Conservation (phyloP, 1,140 invertebrate genomes). For the Drosophila lacertosa region DNA sequence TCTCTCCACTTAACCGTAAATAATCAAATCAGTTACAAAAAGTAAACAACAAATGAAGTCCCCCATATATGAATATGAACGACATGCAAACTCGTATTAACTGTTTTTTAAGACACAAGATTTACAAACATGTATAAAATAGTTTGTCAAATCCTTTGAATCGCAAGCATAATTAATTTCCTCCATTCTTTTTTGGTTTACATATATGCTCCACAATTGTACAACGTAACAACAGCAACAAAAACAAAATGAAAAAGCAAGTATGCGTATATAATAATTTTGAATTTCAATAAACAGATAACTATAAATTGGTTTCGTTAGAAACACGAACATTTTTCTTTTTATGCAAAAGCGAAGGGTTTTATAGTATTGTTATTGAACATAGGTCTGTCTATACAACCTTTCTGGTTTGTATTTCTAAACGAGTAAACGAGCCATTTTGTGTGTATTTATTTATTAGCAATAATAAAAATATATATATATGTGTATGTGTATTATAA, state of each 20-base stretch:
- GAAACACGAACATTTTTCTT: constrained; percentile 8
- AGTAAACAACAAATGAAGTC: constrained; percentile 23
- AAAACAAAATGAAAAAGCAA: constrained; percentile 33
- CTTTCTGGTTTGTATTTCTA: neutral
- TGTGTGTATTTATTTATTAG: constrained; percentile 60
- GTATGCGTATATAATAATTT: constrained; percentile 36
- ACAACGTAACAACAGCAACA: constrained; percentile 49
- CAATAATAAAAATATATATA: constrained; percentile 71
- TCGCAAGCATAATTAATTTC: constrained; percentile 36
- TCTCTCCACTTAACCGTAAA: constrained; percentile 20
- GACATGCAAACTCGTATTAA: constrained; percentile 16
- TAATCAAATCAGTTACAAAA: constrained; percentile 15
- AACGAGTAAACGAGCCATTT: neutral
- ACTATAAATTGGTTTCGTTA: constrained; percentile 20
- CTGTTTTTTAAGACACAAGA: constrained; percentile 19
- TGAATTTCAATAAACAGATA: constrained; percentile 62
- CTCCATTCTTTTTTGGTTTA: constrained; percentile 50
- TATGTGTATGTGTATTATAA: constrained; percentile 58
- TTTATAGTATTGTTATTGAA: too few species aligned
- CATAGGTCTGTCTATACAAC: too few species aligned
- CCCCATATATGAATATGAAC: constrained; percentile 3
- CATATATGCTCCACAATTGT: constrained; percentile 58
- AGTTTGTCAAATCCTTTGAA: constrained; percentile 42
- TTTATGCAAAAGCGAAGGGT: neutral
- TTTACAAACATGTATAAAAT: constrained; percentile 38